Evolutionary conservation across 2,888 invertebrate species (phyloP), one percentile per base, ranked within the genome.

Genomic region (Leuctra nigra): DNA sequence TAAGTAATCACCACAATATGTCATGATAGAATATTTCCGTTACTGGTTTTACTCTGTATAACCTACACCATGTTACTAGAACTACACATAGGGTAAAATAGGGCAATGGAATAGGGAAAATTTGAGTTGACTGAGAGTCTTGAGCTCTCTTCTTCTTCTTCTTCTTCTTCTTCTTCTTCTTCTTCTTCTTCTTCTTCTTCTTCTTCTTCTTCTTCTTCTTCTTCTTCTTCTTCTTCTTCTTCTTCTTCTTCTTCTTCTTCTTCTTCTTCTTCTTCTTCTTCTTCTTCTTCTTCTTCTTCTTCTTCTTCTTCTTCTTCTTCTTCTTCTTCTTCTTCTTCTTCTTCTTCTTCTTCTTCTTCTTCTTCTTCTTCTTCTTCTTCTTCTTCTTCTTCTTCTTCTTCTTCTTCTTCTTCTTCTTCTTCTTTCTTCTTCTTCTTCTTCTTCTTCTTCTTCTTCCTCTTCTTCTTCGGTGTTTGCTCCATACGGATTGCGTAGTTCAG

Each of bases 111-210:
- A n/a, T n/a, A n/a, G n/a, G n/a, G n/a, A n/a, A n/a, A n/a, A n/a
- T n/a, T n/a, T n/a, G n/a, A n/a, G n/a, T n/a, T n/a, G n/a, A n/a
- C n/a, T n/a, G n/a, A n/a, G n/a, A n/a, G n/a, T n/a, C n/a, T n/a
- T n/a, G n/a, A n/a, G n/a, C n/a, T 36, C 4, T 36, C 4, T 46
- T 46, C 46, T 46, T 46, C 46, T 46, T 46, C 46, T 46, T 46
- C 46, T 46, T 46, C 46, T 46, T 46, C 46, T 46, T 46, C 46
- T 46, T 46, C 46, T 46, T 46, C 46, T 46, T 46, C 46, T 46
- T 46, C 46, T 46, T 46, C 46, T 46, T 46, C 46, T 46, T 46
- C 46, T 46, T 46, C 46, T 46, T 46, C 46, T 46, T 46, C 46
- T 46, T 46, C 46, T 46, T 46, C 46, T 46, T 46, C 46, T 46